Evolutionary conservation across 2,113 vertebrate genomes (phyloP).

Genomic region (Muntiacus reevesi): DNA sequence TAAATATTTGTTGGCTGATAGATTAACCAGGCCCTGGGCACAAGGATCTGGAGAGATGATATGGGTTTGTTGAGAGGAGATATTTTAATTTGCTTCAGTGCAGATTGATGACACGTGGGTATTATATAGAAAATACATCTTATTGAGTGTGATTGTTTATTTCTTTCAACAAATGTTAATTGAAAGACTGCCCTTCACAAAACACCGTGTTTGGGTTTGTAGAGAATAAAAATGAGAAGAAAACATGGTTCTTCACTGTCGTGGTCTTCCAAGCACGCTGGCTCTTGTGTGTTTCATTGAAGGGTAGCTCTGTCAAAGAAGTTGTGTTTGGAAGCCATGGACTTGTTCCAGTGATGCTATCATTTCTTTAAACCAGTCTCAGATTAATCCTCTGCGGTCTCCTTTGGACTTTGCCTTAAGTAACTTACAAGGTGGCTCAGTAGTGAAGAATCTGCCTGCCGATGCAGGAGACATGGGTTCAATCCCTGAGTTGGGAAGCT

Average conservation of each 20-base stretch:
- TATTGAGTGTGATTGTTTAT: not conserved
- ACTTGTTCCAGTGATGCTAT: not conserved
- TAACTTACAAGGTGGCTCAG: not conserved
- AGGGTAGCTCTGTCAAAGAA: not conserved
- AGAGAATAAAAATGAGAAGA: not conserved
- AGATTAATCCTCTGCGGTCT: not conserved
- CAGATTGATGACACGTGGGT: not conserved
- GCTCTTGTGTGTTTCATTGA: not conserved
- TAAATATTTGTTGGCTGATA: not conserved
- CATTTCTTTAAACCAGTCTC: not conserved
- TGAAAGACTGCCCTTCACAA: not conserved
- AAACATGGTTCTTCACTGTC: not conserved
- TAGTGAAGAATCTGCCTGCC: not conserved
- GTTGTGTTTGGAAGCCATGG: not conserved
- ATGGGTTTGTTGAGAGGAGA: not conserved
- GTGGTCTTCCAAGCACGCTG: not conserved
- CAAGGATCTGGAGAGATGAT: not conserved
- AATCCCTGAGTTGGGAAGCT: not conserved
- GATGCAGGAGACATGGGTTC: not conserved
- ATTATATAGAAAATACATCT: not conserved
- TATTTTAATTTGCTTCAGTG: not conserved
- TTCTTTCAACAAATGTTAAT: slow-evolving; percentile 33
- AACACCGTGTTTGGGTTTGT: not conserved
- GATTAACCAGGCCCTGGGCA: not conserved
- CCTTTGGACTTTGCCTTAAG: not conserved